These are phyloP conservation scores for Astatoreochromis straeleni DNA, from an alignment of 2,113 vertebrate species.

Conservation along the genomic window DNA sequence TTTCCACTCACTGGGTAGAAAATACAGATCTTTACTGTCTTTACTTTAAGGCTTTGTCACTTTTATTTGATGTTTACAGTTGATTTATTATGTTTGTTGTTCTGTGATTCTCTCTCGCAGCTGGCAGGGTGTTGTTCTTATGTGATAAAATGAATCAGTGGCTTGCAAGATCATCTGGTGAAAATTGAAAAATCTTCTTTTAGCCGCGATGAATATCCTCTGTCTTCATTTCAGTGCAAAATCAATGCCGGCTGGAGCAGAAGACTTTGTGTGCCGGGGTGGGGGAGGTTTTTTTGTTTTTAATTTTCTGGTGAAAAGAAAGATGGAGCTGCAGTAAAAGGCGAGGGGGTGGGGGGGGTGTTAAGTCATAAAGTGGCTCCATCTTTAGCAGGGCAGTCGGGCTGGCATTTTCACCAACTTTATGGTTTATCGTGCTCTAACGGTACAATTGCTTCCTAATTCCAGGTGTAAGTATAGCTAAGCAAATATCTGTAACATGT, in stretches of 20 bases:
- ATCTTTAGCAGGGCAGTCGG: background rate
- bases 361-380: background rate
- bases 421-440: background rate
- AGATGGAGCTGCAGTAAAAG: slow-evolving; percentile 9
- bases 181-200: slow-evolving; percentile 23
- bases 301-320: background rate
- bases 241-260: slow-evolving; percentile 36
- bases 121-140: background rate
- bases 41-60: background rate
- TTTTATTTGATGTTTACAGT: slow-evolving; percentile 4
- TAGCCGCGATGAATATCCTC: slow-evolving; percentile 20
- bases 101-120: background rate
- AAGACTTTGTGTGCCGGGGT: background rate
- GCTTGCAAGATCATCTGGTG: background rate
- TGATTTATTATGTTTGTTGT: slow-evolving; percentile 1
- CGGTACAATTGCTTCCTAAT: background rate
- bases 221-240: slow-evolving; percentile 50
- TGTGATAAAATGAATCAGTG: slow-evolving; percentile 12
- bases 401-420: background rate
- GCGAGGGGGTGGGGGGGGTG: background rate
- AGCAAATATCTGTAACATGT: background rate
- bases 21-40: slow-evolving; percentile 19
- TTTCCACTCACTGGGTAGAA: background rate
- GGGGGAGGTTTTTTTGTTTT: background rate
- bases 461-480: background rate